Percentiles rank a stretch among this genome's conserved stretches.
These are phyloP conservation scores for Perognathus longimembris DNA, from an alignment of 2,113 vertebrate genomes.

Conservation along the genomic window DNA sequence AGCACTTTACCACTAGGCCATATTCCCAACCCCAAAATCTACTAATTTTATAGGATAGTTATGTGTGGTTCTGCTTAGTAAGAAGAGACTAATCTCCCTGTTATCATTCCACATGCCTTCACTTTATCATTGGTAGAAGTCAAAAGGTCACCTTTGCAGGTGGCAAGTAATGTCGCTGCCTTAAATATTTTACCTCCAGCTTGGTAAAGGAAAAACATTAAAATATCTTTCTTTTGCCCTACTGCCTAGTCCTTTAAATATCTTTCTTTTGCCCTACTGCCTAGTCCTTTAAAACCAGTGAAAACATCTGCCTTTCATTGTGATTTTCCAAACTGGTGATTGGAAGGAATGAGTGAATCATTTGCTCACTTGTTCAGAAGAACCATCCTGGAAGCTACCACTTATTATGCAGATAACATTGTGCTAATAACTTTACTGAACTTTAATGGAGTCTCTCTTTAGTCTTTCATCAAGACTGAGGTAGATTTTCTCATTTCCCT, in stretches of 20 bases:
- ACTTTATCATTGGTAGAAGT: background rate
- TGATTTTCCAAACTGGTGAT: constrained; percentile 4
- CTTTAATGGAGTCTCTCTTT: background rate
- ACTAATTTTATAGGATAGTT: background rate
- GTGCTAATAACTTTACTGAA: background rate
- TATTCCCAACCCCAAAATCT: too few species aligned
- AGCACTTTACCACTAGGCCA: too few species aligned
- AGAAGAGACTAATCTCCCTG: background rate
- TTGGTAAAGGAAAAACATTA: constrained; percentile 10
- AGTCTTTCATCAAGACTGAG: background rate
- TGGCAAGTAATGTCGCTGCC: background rate
- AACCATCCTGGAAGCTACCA: background rate
- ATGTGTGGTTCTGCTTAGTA: background rate
- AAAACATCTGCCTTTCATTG: background rate
- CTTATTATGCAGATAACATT: background rate
- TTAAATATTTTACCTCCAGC: background rate
- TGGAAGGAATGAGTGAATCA: background rate
- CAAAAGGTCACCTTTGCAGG: background rate
- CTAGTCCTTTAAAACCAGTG: constrained; percentile 11
- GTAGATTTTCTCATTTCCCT: background rate
- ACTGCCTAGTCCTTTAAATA: constrained; percentile 1
- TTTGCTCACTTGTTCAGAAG: background rate
- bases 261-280: background rate
- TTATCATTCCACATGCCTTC: background rate
- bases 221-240: background rate